phyloP scores from a whole-genome alignment of 2,888 invertebrate species.

The Sipunculus nudus region DNA sequence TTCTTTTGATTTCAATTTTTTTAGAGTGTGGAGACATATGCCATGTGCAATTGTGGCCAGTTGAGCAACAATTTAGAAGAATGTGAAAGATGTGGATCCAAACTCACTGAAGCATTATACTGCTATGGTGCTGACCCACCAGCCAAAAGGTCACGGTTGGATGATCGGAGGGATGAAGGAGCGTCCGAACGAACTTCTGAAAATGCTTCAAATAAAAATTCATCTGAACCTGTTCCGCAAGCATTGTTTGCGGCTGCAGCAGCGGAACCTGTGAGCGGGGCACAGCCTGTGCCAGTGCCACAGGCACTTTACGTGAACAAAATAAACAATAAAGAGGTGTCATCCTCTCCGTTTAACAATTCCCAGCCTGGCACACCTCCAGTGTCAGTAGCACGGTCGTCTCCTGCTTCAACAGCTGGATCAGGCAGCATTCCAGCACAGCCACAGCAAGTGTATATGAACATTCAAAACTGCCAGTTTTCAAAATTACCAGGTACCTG shows the following conservation, averaged over 20 bases:
- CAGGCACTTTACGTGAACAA: slow-evolving; percentile 25
- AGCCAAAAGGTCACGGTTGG: neutral
- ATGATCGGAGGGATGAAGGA: slow-evolving; percentile 3
- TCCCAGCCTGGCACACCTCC: too few species aligned
- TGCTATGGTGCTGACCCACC: slow-evolving; percentile 9
- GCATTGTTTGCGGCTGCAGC: neutral
- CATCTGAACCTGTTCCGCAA: neutral
- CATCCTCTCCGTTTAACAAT: too few species aligned
- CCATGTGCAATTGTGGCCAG: slow-evolving; percentile 30
- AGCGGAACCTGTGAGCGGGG: too few species aligned
- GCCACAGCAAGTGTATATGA: too few species aligned
- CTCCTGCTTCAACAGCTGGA: too few species aligned
- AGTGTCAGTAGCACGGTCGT: too few species aligned
- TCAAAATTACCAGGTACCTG: too few species aligned
- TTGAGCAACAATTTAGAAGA: slow-evolving; percentile 23
- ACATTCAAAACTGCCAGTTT: too few species aligned
- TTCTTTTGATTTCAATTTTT: too few species aligned
- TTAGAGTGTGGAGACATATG: slow-evolving; percentile 27
- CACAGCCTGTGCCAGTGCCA: slow-evolving; percentile 17
- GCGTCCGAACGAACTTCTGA: neutral
- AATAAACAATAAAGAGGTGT: too few species aligned
- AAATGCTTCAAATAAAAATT: neutral
- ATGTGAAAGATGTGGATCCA: slow-evolving; percentile 33
- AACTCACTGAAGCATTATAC: slow-evolving; percentile 16
- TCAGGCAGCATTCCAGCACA: too few species aligned